Evolutionary conservation across 2,888 invertebrate species (phyloP), one percentile per base, ranked within the genome.

Genomic region (Stenodera caucasica): DNA sequence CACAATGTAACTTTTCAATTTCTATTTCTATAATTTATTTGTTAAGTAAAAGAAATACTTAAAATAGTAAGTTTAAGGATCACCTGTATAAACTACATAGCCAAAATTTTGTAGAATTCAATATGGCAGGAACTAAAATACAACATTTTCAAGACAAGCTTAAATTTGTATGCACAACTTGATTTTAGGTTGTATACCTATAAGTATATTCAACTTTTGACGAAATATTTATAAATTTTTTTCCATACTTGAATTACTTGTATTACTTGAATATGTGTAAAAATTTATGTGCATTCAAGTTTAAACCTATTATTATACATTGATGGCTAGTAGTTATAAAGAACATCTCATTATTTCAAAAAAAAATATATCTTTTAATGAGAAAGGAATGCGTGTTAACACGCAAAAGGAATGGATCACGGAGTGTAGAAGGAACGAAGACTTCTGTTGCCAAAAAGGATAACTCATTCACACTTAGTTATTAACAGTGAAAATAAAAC

Each of bases 361-460:
- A 12, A 23, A 35, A 40, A 54, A 37, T 37, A 40, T 37, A 14
- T 29, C 37, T 29, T 35, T 40, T 37, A 57, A 61, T 57, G 61
- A 61, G 57, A 61, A 53, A 61, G 61, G 62, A 62, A 58, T 58
- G 55, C 57, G 57, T 57, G 49, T 21, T 37, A 49, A 64, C 55
- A 65, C 67, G 67, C 67, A 67, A 76, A 73, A 78, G 78, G 78
- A 78, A 78, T 79, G 78, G 78, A 78, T 72, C 64, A 69, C 76
- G 78, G 78, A 79, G 77, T 78, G 77, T 77, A 70, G 73, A 77
- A 78, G 78, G 78, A 77, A 74, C 73, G 78, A 79, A 79, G 79
- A 79, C 79, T 79, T 79, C 79, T 79, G 78, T 77, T 75, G 74
- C 69, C 70, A 71, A 68, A 14, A 71, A 74, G 75, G 74, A 73